phyloP scores from a whole-genome alignment of 1,140 invertebrate species.

The Sinella curviseta region DNA sequence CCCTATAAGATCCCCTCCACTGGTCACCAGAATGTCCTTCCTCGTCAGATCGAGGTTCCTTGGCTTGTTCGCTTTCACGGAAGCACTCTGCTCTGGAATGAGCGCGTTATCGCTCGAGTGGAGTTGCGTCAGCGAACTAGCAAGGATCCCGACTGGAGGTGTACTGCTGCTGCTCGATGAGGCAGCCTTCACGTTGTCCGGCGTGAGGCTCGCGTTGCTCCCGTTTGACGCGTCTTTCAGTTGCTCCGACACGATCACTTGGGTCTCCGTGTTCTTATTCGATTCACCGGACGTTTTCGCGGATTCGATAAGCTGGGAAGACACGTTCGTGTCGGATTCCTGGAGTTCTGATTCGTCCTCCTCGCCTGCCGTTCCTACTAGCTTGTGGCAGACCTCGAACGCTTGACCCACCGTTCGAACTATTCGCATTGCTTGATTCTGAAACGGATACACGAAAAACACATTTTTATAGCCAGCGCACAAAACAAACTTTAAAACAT shows the following conservation, averaged over 20 bases:
- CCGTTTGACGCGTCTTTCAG: not conserved
- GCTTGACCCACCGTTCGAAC: slow-evolving; percentile 97
- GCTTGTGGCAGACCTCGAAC: slow-evolving; percentile 98
- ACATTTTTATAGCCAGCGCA: not conserved
- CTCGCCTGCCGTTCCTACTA: slow-evolving; percentile 57
- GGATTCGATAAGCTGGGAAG: not conserved
- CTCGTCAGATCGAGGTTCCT: not conserved
- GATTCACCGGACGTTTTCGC: not conserved
- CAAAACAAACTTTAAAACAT: not conserved
- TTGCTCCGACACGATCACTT: not conserved
- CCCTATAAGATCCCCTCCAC: not conserved
- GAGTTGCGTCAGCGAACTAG: not conserved
- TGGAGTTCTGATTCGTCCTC: slow-evolving; percentile 40
- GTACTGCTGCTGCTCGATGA: not conserved
- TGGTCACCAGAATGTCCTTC: not conserved
- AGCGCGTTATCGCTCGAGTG: not conserved
- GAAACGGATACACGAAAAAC: slow-evolving; percentile 55
- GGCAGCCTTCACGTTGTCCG: not conserved
- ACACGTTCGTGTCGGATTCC: slow-evolving; percentile 4
- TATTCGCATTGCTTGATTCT: slow-evolving; percentile 97
- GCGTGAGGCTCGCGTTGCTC: not conserved
- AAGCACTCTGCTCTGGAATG: not conserved
- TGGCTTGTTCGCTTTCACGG: not conserved
- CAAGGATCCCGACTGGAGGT: not conserved
- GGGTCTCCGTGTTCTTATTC: not conserved